phyloP scores from a whole-genome alignment of 2,797 vertebrate genomes.

The Manis javanica region DNA sequence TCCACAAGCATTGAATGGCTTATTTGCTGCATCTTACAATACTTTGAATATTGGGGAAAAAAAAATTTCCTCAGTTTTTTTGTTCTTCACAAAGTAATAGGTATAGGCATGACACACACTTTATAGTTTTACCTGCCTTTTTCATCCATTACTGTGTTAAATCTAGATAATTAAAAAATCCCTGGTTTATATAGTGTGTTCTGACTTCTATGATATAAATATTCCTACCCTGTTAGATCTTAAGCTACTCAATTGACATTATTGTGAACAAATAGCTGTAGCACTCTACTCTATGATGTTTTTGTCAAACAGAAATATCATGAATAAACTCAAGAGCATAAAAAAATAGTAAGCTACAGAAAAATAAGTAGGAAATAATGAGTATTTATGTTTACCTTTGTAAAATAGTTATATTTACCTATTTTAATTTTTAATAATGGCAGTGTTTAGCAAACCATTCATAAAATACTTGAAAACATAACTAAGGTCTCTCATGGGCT shows the following conservation, averaged over 20 bases:
- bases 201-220: neutral
- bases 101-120: neutral
- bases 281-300: accelerated
- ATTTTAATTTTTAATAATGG: neutral
- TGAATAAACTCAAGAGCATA: neutral
- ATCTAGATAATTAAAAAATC: neutral
- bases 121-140: neutral
- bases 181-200: neutral
- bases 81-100: neutral
- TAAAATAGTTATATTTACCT: neutral
- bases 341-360: neutral
- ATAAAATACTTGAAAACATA: neutral
- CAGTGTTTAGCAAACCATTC: neutral
- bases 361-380: neutral
- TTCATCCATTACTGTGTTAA: neutral
- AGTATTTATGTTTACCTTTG: neutral
- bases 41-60: neutral
- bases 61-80: neutral
- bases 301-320: neutral
- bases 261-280: neutral
- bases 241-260: neutral
- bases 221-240: neutral
- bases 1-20: neutral
- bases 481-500: neutral
- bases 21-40: neutral